Evolutionary conservation across 1,140 invertebrate genomes (phyloP), one percentile per base, ranked within the genome.

Genomic region (Stenopsyche tienmushanensis): DNA sequence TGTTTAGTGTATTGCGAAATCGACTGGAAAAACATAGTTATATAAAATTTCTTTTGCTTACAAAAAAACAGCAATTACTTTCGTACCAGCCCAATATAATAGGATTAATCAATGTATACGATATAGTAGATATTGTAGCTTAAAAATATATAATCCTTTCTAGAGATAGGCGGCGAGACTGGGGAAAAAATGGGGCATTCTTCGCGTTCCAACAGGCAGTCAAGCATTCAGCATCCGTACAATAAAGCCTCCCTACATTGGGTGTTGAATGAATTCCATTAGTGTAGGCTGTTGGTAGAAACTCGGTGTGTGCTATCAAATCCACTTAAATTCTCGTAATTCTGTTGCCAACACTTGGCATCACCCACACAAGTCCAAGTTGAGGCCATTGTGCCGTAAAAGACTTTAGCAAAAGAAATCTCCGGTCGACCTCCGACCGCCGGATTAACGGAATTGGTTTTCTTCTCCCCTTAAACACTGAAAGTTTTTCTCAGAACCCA

Each of bases 261-360:
- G 29, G 66, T 47, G 24, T 41, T 55, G 66, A 68, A 69, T 60
- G 66, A 69, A 69, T 69, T 69, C 66, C 66, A 69, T 69, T 69
- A 65, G 66, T 65, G 55, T 29, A 44, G 24, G 29, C 21, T 23
- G 5, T 50, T 2, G 29, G 29, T 5, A 25, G 20, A 47, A 44
- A 66, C 53, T 42, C 41, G 42, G 15, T 39, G 47, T 45, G 44
- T 47, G 66, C 62, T 53, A 68, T 69, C 57, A 69, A 69, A 69
- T 69, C 66, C 66, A 69, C 66, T 69, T 64, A 69, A 69, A 69
- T 54, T 65, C 62, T 60, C 66, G 66, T 69, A 69, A 69, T 65
- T 69, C 66, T 62, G 66, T 69, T 65, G 62, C 55, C 52, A 53
- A 50, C 26, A 55, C 39, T 65, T 55, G 41, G 52, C 39, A 25